Percentiles rank a stretch among this genome's conserved stretches.
These are phyloP conservation scores for Lampropteryx suffumata DNA, from an alignment of 2,888 invertebrate genomes.

Conservation along the genomic window DNA sequence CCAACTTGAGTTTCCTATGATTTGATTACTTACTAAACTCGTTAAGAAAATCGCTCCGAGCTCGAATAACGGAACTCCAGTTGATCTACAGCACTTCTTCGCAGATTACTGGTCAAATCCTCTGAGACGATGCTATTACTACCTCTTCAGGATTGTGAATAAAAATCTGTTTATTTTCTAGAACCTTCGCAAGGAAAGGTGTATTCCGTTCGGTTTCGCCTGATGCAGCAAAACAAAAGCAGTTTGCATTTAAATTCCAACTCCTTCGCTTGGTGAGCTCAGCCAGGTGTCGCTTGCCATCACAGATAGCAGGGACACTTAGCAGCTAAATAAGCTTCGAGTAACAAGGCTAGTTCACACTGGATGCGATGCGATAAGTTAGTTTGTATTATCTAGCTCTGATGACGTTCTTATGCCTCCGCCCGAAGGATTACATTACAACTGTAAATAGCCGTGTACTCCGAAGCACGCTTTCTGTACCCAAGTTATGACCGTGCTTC, in stretches of 20 bases:
- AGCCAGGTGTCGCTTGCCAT: conserved; percentile 17
- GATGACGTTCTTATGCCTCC: too few relatives aligned
- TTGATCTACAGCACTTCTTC: background rate
- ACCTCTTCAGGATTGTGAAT: background rate
- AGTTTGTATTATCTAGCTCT: too few relatives aligned
- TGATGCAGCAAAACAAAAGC: conserved; percentile 11
- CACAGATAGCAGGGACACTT: conserved; percentile 16
- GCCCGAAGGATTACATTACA: too few relatives aligned
- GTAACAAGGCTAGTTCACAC: background rate
- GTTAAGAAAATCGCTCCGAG: too few relatives aligned
- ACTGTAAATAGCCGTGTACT: too few relatives aligned
- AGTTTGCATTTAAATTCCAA: conserved; percentile 21
- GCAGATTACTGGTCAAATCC: background rate
- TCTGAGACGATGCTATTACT: background rate
- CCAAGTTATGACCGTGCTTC: too few relatives aligned
- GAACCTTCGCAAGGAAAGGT: background rate
- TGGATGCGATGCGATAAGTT: background rate
- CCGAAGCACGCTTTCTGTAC: too few relatives aligned
- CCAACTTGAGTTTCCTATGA: too few relatives aligned
- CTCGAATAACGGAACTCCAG: too few relatives aligned
- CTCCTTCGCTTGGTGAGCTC: conserved; percentile 3
- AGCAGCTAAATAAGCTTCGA: conserved; percentile 21
- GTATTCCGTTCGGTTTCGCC: conserved; percentile 2
- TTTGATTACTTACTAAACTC: too few relatives aligned
- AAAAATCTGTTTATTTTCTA: conserved; percentile 4